Percentiles rank a stretch among this genome's conserved stretches.
phyloP scores from a whole-genome alignment of 2,113 vertebrate species.

The cat (Felis catus) region DNA sequence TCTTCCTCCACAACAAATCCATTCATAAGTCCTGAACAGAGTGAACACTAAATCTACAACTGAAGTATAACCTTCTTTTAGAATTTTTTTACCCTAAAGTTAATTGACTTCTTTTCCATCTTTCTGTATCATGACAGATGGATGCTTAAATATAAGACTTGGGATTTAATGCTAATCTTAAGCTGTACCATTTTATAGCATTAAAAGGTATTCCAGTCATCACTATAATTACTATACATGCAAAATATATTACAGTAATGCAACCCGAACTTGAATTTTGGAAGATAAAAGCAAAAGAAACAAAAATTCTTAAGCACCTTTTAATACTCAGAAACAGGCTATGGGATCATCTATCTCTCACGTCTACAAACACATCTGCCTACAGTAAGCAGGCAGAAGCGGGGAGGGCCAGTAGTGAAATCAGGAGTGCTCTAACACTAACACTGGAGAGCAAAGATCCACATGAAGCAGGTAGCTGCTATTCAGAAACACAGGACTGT shows the following conservation, averaged over 20 bases:
- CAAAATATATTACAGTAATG: conserved; percentile 30
- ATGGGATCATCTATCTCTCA: neutral
- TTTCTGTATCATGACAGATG: conserved; percentile 40
- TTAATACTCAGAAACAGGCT: neutral
- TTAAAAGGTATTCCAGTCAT: conserved; percentile 27
- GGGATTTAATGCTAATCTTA: conserved; percentile 21
- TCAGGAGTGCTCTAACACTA: neutral
- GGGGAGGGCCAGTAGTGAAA: neutral
- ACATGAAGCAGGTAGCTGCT: neutral
- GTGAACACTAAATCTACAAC: neutral
- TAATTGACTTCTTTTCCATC: conserved; percentile 16
- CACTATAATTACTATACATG: conserved; percentile 41
- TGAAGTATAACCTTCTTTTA: conserved; percentile 2
- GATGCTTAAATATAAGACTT: conserved; percentile 36
- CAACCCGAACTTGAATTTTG: conserved; percentile 50
- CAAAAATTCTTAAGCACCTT: neutral
- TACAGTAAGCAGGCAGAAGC: neutral
- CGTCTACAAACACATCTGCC: neutral
- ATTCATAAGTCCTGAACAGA: neutral
- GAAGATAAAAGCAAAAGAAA: conserved; percentile 19
- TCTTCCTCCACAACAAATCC: conserved; percentile 35
- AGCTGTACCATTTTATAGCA: neutral
- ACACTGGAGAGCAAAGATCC: neutral
- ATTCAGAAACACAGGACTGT: neutral
- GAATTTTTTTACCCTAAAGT: conserved; percentile 24